Percentiles rank a stretch among this genome's conserved stretches.
These are phyloP conservation scores for Clinocottus analis DNA, from an alignment of 2,113 vertebrate genomes.

Conservation along the genomic window DNA sequence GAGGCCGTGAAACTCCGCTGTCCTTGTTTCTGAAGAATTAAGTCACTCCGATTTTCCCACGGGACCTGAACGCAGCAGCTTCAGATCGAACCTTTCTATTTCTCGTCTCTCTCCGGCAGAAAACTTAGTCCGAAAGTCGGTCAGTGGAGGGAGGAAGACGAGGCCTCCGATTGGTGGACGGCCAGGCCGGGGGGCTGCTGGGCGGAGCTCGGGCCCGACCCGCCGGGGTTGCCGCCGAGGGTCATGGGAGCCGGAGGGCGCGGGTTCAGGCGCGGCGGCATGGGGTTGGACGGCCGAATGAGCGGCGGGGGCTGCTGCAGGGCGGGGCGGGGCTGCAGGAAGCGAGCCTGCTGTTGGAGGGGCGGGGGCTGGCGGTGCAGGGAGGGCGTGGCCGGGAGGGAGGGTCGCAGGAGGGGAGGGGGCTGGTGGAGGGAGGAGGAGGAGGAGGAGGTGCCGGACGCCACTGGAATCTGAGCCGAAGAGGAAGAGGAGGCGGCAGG, in stretches of 20 bases:
- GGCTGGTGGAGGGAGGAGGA: conserved; percentile 90
- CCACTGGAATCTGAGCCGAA: conserved; percentile 78
- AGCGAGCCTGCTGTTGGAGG: conserved; percentile 95
- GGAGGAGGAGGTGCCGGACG: conserved; percentile 75
- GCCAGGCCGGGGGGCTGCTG: conserved; percentile 88
- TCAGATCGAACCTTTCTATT: not conserved
- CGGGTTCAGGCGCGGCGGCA: conserved; percentile 96
- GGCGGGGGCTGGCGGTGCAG: conserved; percentile 96
- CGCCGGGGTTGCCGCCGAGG: conserved; percentile 36
- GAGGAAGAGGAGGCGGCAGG: conserved; percentile 86
- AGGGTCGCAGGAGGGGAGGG: conserved; percentile 94
- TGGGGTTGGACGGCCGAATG: conserved; percentile 93
- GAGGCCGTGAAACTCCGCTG: conserved; percentile 1
- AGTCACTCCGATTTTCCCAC: conserved; percentile 29
- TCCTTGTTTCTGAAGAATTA: not conserved
- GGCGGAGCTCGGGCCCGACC: conserved; percentile 57
- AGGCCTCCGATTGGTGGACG: conserved; percentile 89
- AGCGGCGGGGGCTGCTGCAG: conserved; percentile 95
- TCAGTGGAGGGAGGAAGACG: conserved; percentile 83
- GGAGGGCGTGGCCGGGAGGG: conserved; percentile 92
- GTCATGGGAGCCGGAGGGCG: conserved; percentile 84
- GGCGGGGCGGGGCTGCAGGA: conserved; percentile 91
- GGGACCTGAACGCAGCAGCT: conserved; percentile 37
- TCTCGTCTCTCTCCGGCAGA: not conserved
- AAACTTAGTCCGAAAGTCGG: not conserved